These are phyloP conservation scores for Sinodicranocentrus sp. DNA, from an alignment of 2,888 invertebrate species.

Conservation along the genomic window DNA sequence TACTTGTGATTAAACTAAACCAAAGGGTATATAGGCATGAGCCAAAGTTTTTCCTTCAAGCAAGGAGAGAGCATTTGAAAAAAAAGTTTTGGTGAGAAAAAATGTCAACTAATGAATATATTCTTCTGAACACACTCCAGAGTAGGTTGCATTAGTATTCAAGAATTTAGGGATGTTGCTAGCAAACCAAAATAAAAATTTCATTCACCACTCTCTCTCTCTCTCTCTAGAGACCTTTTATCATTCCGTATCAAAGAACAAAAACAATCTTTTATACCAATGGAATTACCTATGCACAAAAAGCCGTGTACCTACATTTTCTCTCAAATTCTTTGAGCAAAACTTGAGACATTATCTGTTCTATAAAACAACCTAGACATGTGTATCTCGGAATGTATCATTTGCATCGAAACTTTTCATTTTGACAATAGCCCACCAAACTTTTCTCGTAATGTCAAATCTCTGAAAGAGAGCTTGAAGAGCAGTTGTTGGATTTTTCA, in stretches of 20 bases:
- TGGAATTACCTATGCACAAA: too few relatives aligned
- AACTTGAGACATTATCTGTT: slow-evolving; percentile 48
- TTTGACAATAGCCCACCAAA: slow-evolving; percentile 54
- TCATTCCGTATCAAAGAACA: slow-evolving; percentile 36
- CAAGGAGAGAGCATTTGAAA: neutral
- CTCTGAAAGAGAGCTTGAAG: neutral
- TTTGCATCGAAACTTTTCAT: slow-evolving; percentile 35
- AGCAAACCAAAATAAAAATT: slow-evolving; percentile 48
- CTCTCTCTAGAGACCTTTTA: slow-evolving; percentile 53
- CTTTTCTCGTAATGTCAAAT: slow-evolving; percentile 55
- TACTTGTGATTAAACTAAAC: slow-evolving; percentile 34
- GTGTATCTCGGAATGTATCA: slow-evolving; percentile 15
- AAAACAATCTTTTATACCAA: slow-evolving; percentile 38
- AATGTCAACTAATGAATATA: slow-evolving; percentile 56
- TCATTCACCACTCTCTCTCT: too few relatives aligned
- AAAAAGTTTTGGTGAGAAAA: slow-evolving; percentile 4
- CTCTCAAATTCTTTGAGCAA: slow-evolving; percentile 17
- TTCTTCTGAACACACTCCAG: neutral
- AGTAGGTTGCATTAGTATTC: slow-evolving; percentile 25
- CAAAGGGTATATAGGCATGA: slow-evolving; percentile 9
- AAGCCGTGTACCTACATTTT: too few relatives aligned
- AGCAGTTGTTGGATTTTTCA: slow-evolving; percentile 42
- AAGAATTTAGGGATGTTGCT: slow-evolving; percentile 36
- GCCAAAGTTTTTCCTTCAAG: slow-evolving; percentile 21
- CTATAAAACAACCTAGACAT: neutral